These are phyloP conservation scores for Calephelis virginiensis DNA, from an alignment of 1,140 invertebrate genomes.

Conservation along the genomic window DNA sequence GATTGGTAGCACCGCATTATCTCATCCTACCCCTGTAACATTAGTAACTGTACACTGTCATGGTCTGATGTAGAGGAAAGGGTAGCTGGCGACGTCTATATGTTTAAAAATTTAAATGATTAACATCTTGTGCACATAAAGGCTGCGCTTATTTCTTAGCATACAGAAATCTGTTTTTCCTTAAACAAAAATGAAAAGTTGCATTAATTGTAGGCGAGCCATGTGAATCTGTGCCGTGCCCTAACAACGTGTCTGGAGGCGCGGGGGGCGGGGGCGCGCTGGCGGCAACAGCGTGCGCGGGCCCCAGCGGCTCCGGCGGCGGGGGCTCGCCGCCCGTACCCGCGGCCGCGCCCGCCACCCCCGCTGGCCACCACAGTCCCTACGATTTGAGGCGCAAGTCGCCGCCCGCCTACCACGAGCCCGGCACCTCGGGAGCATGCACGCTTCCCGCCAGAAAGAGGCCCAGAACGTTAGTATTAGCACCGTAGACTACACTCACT, in stretches of 20 bases:
- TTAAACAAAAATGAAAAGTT: too few species aligned
- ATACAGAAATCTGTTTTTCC: too few species aligned
- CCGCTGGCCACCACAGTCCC: constrained; percentile 87
- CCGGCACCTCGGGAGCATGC: constrained; percentile 80
- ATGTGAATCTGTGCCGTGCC: constrained; percentile 85
- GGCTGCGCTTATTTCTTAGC: too few species aligned
- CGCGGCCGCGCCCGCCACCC: constrained; percentile 66
- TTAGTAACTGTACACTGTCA: too few species aligned
- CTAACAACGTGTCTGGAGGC: constrained; percentile 82
- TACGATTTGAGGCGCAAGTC: constrained; percentile 92
- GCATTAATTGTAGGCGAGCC: constrained; percentile 81
- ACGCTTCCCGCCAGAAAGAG: constrained; percentile 89
- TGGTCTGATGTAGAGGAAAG: too few species aligned
- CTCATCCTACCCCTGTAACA: too few species aligned
- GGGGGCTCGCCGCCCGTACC: constrained; percentile 61
- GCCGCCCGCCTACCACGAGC: constrained; percentile 83
- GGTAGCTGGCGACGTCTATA: too few species aligned
- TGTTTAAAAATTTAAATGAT: too few species aligned
- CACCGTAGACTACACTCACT: not conserved
- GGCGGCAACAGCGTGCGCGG: constrained; percentile 67
- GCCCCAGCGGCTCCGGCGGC: constrained; percentile 69
- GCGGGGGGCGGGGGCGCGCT: constrained; percentile 71
- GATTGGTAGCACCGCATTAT: too few species aligned
- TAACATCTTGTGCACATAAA: too few species aligned
- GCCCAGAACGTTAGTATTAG: constrained; percentile 83